Conservation (phyloP, 2,888 invertebrate species). For the Lasioglossum villosulum region DNA sequence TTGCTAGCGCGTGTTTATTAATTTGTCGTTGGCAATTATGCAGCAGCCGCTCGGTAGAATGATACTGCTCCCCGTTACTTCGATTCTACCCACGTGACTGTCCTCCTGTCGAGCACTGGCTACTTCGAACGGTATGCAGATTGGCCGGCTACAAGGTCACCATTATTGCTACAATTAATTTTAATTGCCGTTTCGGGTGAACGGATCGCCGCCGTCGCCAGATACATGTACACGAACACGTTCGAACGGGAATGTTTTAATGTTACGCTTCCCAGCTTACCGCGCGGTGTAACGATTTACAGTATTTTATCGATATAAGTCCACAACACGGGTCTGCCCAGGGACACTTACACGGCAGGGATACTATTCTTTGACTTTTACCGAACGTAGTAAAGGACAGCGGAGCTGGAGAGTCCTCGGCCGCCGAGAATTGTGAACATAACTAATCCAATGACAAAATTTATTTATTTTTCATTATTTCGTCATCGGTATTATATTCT, state of each 20-base stretch:
- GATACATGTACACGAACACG: conserved; percentile 10
- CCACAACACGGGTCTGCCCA: too few species aligned
- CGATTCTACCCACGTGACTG: conserved; percentile 17
- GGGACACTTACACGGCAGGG: too few species aligned
- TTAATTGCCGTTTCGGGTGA: conserved; percentile 49
- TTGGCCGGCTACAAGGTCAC: conserved; percentile 37
- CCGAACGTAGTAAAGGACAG: too few species aligned
- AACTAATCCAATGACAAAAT: too few species aligned
- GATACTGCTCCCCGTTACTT: background rate
- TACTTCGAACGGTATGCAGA: conserved; percentile 46
- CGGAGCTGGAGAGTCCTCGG: too few species aligned
- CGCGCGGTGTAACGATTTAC: too few species aligned
- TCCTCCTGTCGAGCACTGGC: conserved; percentile 27
- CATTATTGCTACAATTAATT: conserved; percentile 51
- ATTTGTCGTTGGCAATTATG: conserved; percentile 4
- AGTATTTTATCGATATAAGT: too few species aligned
- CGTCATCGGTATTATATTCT: too few species aligned
- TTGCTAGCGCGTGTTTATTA: background rate
- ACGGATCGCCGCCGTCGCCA: conserved; percentile 10
- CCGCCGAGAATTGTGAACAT: too few species aligned
- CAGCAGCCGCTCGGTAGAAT: too few species aligned
- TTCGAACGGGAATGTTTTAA: conserved; percentile 25
- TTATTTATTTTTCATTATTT: too few species aligned
- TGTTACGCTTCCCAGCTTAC: background rate
- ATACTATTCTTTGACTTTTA: too few species aligned